A percentile compares a stretch with the other conserved stretches of the same genome.
These are phyloP conservation scores for Malurus cyaneus DNA, from an alignment of 2,113 vertebrate species.

Conservation along the genomic window DNA sequence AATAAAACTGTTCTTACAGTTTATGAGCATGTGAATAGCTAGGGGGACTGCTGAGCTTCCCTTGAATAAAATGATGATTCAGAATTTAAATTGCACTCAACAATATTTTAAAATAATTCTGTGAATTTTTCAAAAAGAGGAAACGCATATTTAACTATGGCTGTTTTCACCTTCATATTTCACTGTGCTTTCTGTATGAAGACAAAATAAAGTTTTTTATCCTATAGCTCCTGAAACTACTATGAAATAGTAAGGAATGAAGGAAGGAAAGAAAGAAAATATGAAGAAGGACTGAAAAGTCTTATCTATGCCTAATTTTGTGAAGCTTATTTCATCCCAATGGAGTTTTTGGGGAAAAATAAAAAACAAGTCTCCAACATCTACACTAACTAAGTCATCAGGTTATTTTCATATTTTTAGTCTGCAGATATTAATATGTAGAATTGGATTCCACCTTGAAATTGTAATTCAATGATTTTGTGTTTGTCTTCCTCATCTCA, in stretches of 20 bases:
- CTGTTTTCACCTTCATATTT: background rate
- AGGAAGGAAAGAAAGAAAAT: background rate
- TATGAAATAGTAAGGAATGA: background rate
- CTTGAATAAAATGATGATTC: conserved; percentile 44
- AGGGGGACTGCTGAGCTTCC: background rate
- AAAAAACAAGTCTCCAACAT: background rate
- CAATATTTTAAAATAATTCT: conserved; percentile 10
- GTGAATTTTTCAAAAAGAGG: background rate
- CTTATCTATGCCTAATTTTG: background rate
- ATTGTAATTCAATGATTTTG: background rate
- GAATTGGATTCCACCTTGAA: background rate
- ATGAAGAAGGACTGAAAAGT: background rate
- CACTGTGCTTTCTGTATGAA: background rate
- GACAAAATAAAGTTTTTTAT: background rate
- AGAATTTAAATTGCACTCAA: background rate
- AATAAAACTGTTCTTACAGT: background rate
- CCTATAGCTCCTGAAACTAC: background rate
- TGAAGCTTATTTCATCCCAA: background rate
- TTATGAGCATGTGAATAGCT: background rate
- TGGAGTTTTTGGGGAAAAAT: background rate
- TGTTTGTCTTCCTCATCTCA: background rate
- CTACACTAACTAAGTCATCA: background rate
- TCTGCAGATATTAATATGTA: background rate
- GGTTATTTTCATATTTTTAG: background rate
- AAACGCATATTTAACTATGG: background rate